phyloP scores from a whole-genome alignment of 2,797 vertebrate genomes.

The Cygnus olor region DNA sequence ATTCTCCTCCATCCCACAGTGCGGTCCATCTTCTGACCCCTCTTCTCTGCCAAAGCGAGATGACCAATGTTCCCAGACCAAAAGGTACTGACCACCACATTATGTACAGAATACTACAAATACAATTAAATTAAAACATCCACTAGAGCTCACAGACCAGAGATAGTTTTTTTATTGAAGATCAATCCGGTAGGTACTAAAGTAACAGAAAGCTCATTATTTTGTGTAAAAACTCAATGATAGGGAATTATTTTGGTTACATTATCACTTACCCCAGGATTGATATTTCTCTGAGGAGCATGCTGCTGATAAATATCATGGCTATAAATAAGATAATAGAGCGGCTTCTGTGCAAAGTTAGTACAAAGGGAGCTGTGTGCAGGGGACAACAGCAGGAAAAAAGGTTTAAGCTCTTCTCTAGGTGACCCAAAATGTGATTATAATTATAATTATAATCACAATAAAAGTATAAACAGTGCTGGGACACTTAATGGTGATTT shows the following conservation, averaged over 20 bases:
- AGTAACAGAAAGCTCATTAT: neutral
- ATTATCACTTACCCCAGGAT: neutral
- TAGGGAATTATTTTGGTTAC: neutral
- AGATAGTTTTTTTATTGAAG: neutral
- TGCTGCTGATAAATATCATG: neutral
- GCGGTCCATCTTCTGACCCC: too few species aligned
- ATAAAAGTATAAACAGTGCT: neutral
- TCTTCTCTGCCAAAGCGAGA: neutral
- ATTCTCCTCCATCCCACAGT: neutral
- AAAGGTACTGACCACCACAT: neutral
- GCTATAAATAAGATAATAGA: neutral
- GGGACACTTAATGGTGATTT: neutral
- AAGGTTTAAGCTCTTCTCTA: neutral
- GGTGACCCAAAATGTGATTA: neutral
- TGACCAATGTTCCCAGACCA: neutral
- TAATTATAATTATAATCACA: neutral
- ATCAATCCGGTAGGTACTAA: neutral
- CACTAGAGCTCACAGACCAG: neutral
- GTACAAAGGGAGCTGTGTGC: neutral
- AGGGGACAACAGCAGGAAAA: neutral
- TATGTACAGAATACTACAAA: neutral
- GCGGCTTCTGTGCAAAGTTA: neutral
- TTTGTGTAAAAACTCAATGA: slow-evolving; percentile 22
- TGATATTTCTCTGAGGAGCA: neutral
- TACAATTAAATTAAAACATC: neutral